Evolutionary conservation across 2,113 vertebrate species (phyloP).

Genomic region (Centropus unirufus): DNA sequence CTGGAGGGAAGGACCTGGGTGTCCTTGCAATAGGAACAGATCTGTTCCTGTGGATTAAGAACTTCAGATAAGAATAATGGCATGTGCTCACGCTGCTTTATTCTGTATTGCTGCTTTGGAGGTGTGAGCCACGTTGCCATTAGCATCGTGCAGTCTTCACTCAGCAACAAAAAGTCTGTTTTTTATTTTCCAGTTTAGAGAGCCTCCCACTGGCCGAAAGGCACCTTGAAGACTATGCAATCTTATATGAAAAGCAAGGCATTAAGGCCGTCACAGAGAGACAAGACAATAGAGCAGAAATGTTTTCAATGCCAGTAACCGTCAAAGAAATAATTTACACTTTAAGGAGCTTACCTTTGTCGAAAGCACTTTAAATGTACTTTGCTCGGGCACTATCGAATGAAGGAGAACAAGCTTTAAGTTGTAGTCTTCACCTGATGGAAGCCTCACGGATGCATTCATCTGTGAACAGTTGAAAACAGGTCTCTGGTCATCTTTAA

Average conservation of each 20-base stretch:
- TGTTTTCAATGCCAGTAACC: neutral
- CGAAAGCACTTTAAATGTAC: constrained; percentile 91
- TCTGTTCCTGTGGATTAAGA: neutral
- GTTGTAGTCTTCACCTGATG: constrained; percentile 85
- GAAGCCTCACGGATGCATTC: constrained; percentile 81
- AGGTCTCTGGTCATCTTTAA: neutral
- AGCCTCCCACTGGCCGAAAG: neutral
- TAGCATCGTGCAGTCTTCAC: accelerated
- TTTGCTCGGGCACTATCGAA: constrained; percentile 87
- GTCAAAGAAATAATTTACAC: neutral
- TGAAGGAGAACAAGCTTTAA: constrained; percentile 87
- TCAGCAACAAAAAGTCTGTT: neutral
- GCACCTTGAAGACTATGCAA: neutral
- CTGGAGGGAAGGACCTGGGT: no score
- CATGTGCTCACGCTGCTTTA: neutral
- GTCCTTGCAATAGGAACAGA: neutral
- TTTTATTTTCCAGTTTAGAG: neutral
- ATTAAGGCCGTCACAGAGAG: neutral
- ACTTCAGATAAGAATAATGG: neutral
- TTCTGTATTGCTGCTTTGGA: neutral
- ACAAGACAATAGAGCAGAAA: constrained; percentile 27
- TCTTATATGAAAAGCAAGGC: neutral
- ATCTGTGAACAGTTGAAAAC: constrained; percentile 79
- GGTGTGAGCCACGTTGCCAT: accelerated
- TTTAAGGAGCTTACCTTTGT: constrained; percentile 86